A percentile compares a stretch with the other conserved stretches of the same genome.
phyloP scores from a whole-genome alignment of 2,113 vertebrate species.

The Vidua chalybeata region DNA sequence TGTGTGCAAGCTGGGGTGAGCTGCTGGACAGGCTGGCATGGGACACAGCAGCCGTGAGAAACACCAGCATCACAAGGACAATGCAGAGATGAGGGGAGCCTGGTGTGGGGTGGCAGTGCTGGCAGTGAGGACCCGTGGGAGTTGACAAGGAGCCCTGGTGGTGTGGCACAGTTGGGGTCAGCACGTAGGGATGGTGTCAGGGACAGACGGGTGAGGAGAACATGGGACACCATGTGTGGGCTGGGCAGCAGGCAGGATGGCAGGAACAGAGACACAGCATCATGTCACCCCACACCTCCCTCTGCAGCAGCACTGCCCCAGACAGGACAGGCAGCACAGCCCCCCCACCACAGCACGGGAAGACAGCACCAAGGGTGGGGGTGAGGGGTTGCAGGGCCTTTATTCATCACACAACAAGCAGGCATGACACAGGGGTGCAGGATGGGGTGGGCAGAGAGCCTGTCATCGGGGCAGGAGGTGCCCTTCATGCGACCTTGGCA shows the following conservation, averaged over 20 bases:
- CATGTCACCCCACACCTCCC: not conserved
- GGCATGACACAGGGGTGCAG: not conserved
- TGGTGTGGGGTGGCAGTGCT: not conserved
- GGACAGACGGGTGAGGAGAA: not conserved
- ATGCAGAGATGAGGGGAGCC: not conserved
- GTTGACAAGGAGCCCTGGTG: not conserved
- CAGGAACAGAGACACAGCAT: not conserved
- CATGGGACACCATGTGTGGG: not conserved
- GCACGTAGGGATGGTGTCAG: not conserved
- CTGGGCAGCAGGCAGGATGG: not conserved
- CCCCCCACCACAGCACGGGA: not conserved
- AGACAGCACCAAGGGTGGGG: not conserved
- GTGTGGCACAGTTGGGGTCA: not conserved
- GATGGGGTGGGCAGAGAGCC: not conserved
- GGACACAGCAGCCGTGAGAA: not conserved
- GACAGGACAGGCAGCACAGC: not conserved
- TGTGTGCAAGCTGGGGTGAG: not conserved
- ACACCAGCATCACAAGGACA: not conserved
- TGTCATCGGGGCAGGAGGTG: constrained; percentile 11
- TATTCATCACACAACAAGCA: constrained; percentile 39
- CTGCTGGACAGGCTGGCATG: not conserved
- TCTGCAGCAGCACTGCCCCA: not conserved
- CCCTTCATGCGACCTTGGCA: constrained; percentile 39
- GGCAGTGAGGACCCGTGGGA: accelerated
- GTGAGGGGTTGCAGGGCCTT: not conserved